Base-by-base conservation (phyloP, 1,140 invertebrate species). In the Babylonia areolata region DNA sequence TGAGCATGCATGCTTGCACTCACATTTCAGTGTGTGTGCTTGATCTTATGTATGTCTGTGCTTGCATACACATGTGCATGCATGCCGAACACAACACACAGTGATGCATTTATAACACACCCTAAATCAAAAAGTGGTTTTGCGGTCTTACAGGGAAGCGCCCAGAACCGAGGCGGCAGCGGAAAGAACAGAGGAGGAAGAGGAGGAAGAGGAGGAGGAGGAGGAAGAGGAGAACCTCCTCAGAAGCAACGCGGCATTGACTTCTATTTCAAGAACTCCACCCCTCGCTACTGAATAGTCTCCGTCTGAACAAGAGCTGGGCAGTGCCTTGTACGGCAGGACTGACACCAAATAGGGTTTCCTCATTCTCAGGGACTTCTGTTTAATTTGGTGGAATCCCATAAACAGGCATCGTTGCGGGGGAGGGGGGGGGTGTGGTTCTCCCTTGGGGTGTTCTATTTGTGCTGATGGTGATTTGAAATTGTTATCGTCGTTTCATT, bases 241-340 rank as follows among this genome's bases (percentile, higher is more conserved):
- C 82, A 80, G 5, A 82, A 88, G 79, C 86, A 90, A 79, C 75
- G 89, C 73, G 90, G 90, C 35, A 85, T 90, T 2, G 89, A 90
- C 75, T 90, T 90, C 84, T 90, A 90, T 42, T 90, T 90, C 46
- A 87, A 87, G 40, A 84, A 82, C 35, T 84, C 75, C 42, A 86
- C 81, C 33, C 85, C 73, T 54, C 35, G 42, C n/a, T 9, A 33
- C 28, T 35, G 71, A 37, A 35, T 1, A 11, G 31, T 73, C 9
- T n/a, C 23, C 64, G 15, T 23, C 9, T 9, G 9, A 51, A 17
- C 64, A 23, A 0, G n/a, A 6, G 9, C 64, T 1, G 64, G 23
- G 23, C 31, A 69, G n/a, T 20, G 23, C 33, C 3, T 33, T n/a
- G 23, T 11, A 35, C 37, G 31, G 9, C 6, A 17, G 31, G 9